Base-by-base conservation (phyloP, 2,888 invertebrate genomes). In the Epirrita christyi region DNA sequence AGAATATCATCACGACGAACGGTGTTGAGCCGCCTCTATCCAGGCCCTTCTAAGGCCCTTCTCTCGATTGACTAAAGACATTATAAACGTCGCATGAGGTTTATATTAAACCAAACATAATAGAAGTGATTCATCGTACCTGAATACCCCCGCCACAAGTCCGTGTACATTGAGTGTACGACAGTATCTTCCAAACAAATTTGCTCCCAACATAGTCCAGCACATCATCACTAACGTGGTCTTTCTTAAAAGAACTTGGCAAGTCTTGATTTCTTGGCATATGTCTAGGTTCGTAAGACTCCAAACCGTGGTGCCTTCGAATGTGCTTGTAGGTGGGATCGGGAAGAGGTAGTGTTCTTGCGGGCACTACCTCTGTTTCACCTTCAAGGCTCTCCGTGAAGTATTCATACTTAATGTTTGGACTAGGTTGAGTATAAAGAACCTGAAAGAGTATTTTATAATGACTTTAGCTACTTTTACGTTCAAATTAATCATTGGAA, bases 351-450 rank as follows among this genome's bases (percentile, higher is more conserved):
- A 55, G 45, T 0, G 73, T 52, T 68, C 71, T 77, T 5, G 81
- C 77, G 6, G 70, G 64, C 48, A 87, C 88, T 73, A 86, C 67
- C 13, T 86, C 85, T 57, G 84, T 73, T 46, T 89, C 86, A 63
- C 83, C 82, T 51, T 88, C 79, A 50, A 93, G 80, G 47, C 95
- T 92, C 47, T 97, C 97, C 36, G 97, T 89, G 65, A 96, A 95
- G 81, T 97, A 98, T 78, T 97, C 96, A 80, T 98, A 98, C 80
- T 96, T 96, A 67, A 98, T 95, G n/a, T 96, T 98, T 0, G 96
- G 96, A 88, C 97, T 98, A 44, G 95, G 93, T 80, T 96, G 95
- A 68, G 96, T 96, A 70, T 95, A 96, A 56, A 97, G 93, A 67
- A 98, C 93, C 97, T 97, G 86, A 27, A 85, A 86, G 66, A 15